phyloP scores from a whole-genome alignment of 1,140 invertebrate species.

The Saxidomus purpurata region DNA sequence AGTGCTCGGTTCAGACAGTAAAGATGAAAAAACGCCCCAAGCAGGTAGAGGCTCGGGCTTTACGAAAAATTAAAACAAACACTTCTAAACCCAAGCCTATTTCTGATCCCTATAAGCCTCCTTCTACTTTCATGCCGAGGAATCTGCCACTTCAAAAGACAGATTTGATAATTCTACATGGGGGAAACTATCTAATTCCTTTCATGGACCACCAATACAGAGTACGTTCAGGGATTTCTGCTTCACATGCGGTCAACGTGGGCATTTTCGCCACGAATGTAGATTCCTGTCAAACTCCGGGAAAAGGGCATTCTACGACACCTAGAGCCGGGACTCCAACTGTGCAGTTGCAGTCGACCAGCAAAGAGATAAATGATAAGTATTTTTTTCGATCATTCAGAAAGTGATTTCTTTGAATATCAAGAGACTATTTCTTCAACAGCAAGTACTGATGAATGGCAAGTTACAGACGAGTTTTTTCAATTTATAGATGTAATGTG shows the following conservation, averaged over 20 bases:
- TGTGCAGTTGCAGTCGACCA: neutral
- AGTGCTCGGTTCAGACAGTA: neutral
- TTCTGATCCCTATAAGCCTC: neutral
- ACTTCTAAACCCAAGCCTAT: neutral
- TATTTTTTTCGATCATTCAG: too few relatives aligned
- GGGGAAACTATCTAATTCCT: too few relatives aligned
- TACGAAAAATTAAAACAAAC: neutral
- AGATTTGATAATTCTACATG: too few relatives aligned
- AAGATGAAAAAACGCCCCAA: neutral
- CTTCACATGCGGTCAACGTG: conserved; percentile 5
- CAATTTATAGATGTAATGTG: neutral
- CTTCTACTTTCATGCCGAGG: neutral
- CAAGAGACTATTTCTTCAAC: too few relatives aligned
- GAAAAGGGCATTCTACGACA: neutral
- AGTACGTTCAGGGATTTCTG: neutral
- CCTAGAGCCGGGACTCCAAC: neutral
- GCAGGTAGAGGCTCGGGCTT: neutral
- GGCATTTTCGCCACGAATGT: neutral
- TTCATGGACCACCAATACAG: neutral
- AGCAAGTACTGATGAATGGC: conserved; percentile 45
- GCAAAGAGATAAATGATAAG: neutral
- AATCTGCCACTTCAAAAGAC: neutral
- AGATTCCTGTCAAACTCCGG: neutral
- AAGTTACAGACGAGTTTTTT: conserved; percentile 1
- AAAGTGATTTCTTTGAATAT: too few relatives aligned